Base-by-base conservation (phyloP, 2,888 invertebrate species). In the Bellardia pandia region DNA sequence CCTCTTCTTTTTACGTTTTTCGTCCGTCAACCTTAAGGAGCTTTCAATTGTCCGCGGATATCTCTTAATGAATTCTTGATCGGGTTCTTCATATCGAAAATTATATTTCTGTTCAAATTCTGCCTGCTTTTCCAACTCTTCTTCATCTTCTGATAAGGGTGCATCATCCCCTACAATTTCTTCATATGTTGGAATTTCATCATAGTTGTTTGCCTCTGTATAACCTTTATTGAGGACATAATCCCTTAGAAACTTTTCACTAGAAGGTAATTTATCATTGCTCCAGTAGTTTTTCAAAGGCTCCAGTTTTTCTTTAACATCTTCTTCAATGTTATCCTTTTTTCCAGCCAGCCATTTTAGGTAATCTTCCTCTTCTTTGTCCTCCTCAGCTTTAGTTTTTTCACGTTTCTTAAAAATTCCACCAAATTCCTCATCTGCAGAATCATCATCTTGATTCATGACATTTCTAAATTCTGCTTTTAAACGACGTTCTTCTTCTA, bases 41-140 rank as follows among this genome's bases (percentile, higher is more conserved):
- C 96, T 96, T 86, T 96, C 96, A 92, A 99, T 95, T 0, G 97
- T 98, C 88, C 99, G 96, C 0, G 99, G 99, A 94, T 97, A 99
- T 11, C 97, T 95, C 94, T 98, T 98, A 23, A 97, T 96, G 93
- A 97, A 98, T 90, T 98, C 98, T 69, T 96, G 95, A 93, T 99
- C 99, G 0, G 98, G 99, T 93, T 99, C 99, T 93, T 99, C 99
- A 93, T 97, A 99, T 88, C 99, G 95, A 93, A 98, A 99, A 94
- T 99, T 99, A 93, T 97, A 99, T 89, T 99, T 98, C 66, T 97
- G 95, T 92, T 99, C 99, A 94, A 98, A 99, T 93, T 97, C 96
- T 88, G 97, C 97, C 93, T 98, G 98, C 91, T 96, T 95, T 90
- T 97, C 96, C 42, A 98, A 94, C 66, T 95, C 95, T 88, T 95